Evolutionary conservation across 2,797 vertebrate genomes (phyloP).

Genomic region (Otolemur crassicaudatus): DNA sequence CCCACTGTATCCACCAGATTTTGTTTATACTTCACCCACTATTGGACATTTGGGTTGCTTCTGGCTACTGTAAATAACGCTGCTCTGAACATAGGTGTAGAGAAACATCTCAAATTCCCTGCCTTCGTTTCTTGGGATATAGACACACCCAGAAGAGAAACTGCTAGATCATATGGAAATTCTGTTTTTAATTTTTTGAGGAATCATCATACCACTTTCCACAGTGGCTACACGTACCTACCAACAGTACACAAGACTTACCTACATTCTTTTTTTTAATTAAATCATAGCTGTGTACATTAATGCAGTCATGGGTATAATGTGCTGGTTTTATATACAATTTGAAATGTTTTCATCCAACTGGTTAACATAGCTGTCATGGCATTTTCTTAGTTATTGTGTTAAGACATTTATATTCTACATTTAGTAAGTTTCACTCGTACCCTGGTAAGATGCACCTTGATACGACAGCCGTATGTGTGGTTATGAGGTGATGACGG

Average conservation of each 20-base stretch:
- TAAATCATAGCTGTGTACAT: too few relatives aligned
- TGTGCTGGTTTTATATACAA: too few relatives aligned
- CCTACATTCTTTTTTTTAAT: neutral
- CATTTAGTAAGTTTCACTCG: too few relatives aligned
- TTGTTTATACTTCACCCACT: neutral
- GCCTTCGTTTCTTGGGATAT: neutral
- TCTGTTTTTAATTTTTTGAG: conserved; percentile 11
- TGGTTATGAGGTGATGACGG: neutral
- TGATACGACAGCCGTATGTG: too few relatives aligned
- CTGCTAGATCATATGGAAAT: neutral
- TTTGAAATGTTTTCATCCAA: too few relatives aligned
- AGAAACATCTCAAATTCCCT: neutral
- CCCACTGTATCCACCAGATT: neutral
- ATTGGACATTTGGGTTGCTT: neutral
- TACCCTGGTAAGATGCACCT: too few relatives aligned
- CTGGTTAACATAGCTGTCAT: too few relatives aligned
- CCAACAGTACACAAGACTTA: neutral
- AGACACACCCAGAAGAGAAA: neutral
- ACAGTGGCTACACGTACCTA: neutral
- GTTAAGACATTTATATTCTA: too few relatives aligned
- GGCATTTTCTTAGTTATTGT: too few relatives aligned
- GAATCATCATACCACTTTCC: neutral
- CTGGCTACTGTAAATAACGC: neutral
- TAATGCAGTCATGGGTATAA: too few relatives aligned
- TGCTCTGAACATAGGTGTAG: neutral